phyloP scores from a whole-genome alignment of 2,113 vertebrate species.

The Parus major region DNA sequence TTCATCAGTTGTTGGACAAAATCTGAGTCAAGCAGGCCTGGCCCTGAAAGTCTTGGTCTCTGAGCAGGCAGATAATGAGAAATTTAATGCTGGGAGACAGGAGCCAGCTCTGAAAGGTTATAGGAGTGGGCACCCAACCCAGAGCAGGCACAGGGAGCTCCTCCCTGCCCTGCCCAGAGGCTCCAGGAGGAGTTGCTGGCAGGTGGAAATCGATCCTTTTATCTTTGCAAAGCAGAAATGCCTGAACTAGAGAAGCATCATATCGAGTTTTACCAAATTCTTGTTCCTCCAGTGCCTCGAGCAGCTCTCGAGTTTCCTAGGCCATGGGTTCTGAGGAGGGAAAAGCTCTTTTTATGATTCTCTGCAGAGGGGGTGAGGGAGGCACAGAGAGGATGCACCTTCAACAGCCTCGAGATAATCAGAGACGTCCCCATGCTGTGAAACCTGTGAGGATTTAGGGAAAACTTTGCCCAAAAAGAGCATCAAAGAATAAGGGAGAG shows the following conservation, averaged over 20 bases:
- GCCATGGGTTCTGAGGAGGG: background rate
- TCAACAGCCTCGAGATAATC: background rate
- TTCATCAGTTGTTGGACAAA: background rate
- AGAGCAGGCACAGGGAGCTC: background rate
- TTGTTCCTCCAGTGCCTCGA: rapidly evolving
- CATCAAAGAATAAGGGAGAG: background rate
- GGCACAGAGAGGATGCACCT: background rate
- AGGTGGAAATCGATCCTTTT: background rate
- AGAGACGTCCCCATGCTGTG: background rate
- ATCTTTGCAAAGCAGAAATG: background rate
- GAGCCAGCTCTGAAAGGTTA: background rate
- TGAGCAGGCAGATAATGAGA: background rate
- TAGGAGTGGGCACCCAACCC: background rate
- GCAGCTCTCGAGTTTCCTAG: background rate
- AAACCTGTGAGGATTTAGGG: background rate
- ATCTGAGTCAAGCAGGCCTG: background rate
- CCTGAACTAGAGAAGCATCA: background rate
- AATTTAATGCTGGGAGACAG: background rate
- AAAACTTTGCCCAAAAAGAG: background rate
- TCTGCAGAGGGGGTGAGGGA: background rate
- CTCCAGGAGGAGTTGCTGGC: background rate
- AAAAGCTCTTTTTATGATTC: rapidly evolving
- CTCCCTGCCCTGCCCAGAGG: background rate
- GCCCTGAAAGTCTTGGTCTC: background rate
- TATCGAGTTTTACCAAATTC: rapidly evolving